Evolutionary conservation across 1,140 invertebrate genomes (phyloP), one percentile per base, ranked within the genome.

Genomic region (Probaryconus sp.): DNA sequence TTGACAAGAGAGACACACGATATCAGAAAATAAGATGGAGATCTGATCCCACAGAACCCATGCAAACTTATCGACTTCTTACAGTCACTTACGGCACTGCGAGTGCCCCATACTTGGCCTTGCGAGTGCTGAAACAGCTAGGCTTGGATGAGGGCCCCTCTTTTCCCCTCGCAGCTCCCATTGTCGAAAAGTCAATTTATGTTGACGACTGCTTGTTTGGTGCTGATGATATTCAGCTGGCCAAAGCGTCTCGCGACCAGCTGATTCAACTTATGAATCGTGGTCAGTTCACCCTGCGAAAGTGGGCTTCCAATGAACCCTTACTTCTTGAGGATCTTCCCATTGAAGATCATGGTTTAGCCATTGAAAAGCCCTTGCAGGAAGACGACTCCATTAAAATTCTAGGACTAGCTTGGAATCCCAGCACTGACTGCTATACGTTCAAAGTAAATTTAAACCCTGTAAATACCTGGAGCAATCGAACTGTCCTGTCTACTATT

Each of bases 71-170:
- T 17, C 6, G 5, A 1, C 20, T 68, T 0, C 21, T n/a, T 4
- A 68, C 64, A 0, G 51, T 69, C 0, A 60, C 65, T 0, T 60
- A 11, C 21, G 37, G 65, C 2, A 68, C 21, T 0, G 51, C 64
- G 0, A 30, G 38, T 9, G 82, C 85, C 0, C 83, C 84, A 0
- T 88, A 71, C 60, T 37, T 87, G 5, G 85, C 86, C 0, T 81
- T 84, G 13, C 73, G 80, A 6, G 78, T 80, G 3, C 24, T 89
- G 1, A 51, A 80, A 3, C 74, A 87, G 53, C 33, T 88, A 0
- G 83, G 84, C 9, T 14, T 73, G 0, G 81, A 83, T 37, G 80
- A 83, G 42, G 5, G 17, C n/a, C 1, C 53, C 0, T 3, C 70
- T 1, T 86, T 73, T 61, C 85, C 81, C 2, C 9, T 26, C 0